These are phyloP conservation scores for Hylaeus anthracinus DNA, from an alignment of 1,140 invertebrate species.

Conservation along the genomic window DNA sequence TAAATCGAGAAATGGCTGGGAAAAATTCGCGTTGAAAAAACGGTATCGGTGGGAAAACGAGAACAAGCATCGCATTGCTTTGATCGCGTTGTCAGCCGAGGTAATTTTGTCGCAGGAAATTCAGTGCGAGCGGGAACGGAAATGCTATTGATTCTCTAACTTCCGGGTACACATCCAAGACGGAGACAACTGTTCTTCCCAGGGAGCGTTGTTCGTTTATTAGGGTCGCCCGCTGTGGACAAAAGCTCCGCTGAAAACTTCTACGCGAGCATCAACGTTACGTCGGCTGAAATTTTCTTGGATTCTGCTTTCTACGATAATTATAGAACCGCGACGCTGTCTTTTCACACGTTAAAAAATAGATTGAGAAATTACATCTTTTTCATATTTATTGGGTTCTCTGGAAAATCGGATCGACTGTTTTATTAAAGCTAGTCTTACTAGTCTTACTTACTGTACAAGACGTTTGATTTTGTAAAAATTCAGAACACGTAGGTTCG, in stretches of 20 bases:
- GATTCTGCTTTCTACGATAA: neutral
- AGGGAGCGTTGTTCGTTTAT: slow-evolving; percentile 16
- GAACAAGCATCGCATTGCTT: slow-evolving; percentile 33
- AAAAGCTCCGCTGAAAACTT: slow-evolving; percentile 40
- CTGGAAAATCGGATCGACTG: neutral
- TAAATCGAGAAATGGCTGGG: neutral
- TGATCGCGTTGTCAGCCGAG: slow-evolving; percentile 5
- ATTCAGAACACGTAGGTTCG: too few species aligned
- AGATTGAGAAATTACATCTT: too few species aligned
- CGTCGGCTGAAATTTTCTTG: slow-evolving; percentile 13
- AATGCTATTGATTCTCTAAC: slow-evolving; percentile 33
- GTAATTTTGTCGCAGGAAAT: slow-evolving; percentile 12
- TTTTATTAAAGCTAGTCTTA: neutral
- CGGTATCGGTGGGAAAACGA: neutral
- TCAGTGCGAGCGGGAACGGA: slow-evolving; percentile 3
- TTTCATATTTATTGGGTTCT: too few species aligned
- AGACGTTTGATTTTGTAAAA: too few species aligned
- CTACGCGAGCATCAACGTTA: neutral
- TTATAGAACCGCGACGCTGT: neutral
- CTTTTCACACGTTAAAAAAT: too few species aligned
- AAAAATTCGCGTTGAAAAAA: neutral
- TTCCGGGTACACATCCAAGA: slow-evolving; percentile 16
- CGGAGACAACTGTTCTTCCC: slow-evolving; percentile 18
- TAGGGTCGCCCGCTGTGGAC: slow-evolving; percentile 6
- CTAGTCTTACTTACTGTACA: neutral